Evolutionary conservation across 2,888 invertebrate species (phyloP).

Genomic region (Cacoxenus indagator): DNA sequence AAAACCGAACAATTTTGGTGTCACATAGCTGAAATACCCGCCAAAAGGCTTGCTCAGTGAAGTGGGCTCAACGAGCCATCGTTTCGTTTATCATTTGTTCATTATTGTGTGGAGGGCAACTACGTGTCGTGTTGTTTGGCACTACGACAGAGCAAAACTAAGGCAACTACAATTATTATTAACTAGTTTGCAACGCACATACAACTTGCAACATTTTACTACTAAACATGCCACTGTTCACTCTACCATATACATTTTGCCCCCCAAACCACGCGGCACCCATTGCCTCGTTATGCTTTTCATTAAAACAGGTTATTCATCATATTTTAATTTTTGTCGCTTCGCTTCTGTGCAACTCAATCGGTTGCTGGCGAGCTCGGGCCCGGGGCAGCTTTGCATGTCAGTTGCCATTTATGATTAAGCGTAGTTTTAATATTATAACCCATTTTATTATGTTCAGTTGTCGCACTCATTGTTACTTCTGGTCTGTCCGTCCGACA

Average conservation of each 20-base stretch:
- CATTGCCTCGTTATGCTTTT: slow-evolving; percentile 27
- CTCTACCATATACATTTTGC: not conserved
- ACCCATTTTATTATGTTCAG: slow-evolving; percentile 34
- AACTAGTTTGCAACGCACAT: slow-evolving; percentile 50
- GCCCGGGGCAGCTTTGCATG: slow-evolving; percentile 41
- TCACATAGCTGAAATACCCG: slow-evolving; percentile 6
- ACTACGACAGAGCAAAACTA: not conserved
- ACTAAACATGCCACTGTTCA: not conserved
- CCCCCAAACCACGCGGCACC: not conserved
- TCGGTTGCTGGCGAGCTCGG: not conserved
- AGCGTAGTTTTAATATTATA: slow-evolving; percentile 58
- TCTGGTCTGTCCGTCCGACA: too few relatives aligned
- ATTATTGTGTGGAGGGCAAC: not conserved
- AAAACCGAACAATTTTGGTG: slow-evolving; percentile 13
- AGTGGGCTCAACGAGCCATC: slow-evolving; percentile 27
- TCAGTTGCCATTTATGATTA: slow-evolving; percentile 62
- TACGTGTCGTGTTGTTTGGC: slow-evolving; percentile 31
- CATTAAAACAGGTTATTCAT: slow-evolving; percentile 30
- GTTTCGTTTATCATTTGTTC: slow-evolving; percentile 38
- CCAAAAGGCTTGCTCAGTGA: not conserved
- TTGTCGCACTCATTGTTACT: slow-evolving; percentile 19
- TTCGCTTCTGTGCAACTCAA: slow-evolving; percentile 3
- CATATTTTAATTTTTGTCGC: slow-evolving; percentile 21
- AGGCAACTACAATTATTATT: slow-evolving; percentile 40
- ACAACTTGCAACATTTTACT: not conserved